These are phyloP conservation scores for Nothocercus nigrocapillus DNA, from an alignment of 2,113 vertebrate genomes.

Conservation along the genomic window DNA sequence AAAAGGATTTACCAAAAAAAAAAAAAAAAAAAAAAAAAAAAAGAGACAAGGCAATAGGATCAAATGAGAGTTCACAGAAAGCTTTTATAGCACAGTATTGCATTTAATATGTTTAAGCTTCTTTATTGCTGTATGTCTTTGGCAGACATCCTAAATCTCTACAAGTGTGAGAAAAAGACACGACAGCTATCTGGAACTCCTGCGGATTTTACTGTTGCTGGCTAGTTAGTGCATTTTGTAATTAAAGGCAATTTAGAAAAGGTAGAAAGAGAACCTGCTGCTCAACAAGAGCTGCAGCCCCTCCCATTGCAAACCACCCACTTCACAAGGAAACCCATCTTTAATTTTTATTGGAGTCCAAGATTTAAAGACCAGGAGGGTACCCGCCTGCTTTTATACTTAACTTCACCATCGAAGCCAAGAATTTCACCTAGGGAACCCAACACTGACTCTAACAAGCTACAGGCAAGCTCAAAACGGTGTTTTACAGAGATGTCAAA, in stretches of 20 bases:
- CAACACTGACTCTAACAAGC: accelerated
- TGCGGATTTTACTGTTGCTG: slow-evolving; percentile 10
- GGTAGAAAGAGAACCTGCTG: slow-evolving; percentile 27
- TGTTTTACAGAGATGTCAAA: not conserved
- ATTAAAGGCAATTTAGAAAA: slow-evolving; percentile 56
- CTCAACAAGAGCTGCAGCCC: not conserved
- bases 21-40: not conserved
- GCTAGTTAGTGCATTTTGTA: slow-evolving; percentile 11
- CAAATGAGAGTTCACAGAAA: not conserved
- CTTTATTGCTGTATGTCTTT: slow-evolving; percentile 10
- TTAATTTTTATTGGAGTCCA: not conserved
- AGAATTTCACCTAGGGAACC: not conserved
- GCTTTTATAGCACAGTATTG: slow-evolving; percentile 10
- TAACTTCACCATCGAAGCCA: not conserved
- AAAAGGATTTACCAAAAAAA: not conserved
- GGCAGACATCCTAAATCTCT: not conserved
- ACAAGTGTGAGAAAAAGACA: slow-evolving; percentile 52
- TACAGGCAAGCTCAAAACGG: not conserved
- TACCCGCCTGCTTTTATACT: not conserved
- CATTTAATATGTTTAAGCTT: slow-evolving; percentile 20
- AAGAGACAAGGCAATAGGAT: not conserved
- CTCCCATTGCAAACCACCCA: slow-evolving; percentile 8
- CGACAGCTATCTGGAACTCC: slow-evolving; percentile 42
- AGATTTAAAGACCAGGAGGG: not conserved
- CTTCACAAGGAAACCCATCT: not conserved